Conservation (phyloP, 2,113 vertebrate genomes). For the Panthera leo region DNA sequence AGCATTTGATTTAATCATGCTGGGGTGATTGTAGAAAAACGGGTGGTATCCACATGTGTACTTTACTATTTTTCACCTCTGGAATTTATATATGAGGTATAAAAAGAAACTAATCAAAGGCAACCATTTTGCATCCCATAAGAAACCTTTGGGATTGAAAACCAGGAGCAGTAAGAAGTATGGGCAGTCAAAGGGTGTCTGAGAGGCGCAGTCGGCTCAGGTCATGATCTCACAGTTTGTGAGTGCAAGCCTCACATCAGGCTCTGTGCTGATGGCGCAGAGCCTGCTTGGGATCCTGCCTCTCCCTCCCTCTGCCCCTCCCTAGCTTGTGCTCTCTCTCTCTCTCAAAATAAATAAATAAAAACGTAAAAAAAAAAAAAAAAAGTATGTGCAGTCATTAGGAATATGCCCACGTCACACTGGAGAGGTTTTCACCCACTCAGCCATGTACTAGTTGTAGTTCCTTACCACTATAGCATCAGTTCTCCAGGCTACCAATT, state of each 20-base stretch:
- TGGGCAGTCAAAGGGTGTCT: too few species aligned
- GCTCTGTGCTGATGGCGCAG: too few species aligned
- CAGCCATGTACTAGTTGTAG: background rate
- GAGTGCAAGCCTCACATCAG: too few species aligned
- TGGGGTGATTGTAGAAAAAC: background rate
- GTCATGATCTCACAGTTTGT: too few species aligned
- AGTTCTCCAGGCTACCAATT: background rate
- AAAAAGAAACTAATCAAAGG: background rate
- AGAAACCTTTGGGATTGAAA: background rate
- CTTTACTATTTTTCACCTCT: background rate
- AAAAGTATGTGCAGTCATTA: background rate
- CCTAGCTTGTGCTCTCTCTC: too few species aligned
- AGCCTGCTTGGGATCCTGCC: too few species aligned
- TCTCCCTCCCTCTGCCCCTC: too few species aligned
- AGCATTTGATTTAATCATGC: background rate
- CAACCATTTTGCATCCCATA: background rate
- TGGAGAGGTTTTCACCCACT: background rate
- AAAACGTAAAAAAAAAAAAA: too few species aligned
- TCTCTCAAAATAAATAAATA: too few species aligned
- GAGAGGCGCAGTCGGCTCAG: too few species aligned
- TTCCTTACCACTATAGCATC: background rate
- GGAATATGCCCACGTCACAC: background rate
- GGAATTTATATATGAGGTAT: background rate
- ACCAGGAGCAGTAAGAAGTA: background rate
- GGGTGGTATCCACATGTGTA: background rate